These are phyloP conservation scores for Hemiscyllium ocellatum DNA, from an alignment of 2,113 vertebrate genomes.

Conservation along the genomic window DNA sequence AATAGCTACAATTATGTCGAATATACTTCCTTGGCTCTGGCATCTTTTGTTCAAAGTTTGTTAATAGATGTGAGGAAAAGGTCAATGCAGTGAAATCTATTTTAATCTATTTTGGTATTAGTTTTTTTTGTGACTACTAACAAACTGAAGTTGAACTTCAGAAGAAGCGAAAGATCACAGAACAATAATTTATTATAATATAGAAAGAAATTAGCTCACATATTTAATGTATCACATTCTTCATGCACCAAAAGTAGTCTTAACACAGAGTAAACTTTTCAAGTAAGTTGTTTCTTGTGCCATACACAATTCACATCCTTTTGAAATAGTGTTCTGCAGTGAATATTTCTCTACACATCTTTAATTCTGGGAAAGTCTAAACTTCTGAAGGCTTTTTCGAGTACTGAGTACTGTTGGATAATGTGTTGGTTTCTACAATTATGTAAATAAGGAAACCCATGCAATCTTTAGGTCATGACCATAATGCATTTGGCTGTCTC, in stretches of 20 bases:
- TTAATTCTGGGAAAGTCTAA: background rate
- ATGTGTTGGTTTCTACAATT: no score
- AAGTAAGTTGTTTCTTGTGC: background rate
- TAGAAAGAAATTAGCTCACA: background rate
- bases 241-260: background rate
- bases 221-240: background rate
- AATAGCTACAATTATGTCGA: background rate
- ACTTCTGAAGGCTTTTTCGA: background rate
- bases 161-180: background rate
- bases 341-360: background rate
- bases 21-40: background rate
- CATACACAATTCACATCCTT: background rate
- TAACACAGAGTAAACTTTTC: background rate
- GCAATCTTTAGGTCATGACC: no score
- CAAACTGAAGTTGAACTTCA: background rate
- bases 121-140: background rate
- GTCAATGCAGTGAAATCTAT: background rate
- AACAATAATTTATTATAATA: background rate
- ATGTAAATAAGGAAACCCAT: no score
- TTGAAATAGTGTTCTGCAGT: background rate
- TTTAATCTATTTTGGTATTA: background rate
- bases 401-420: no score
- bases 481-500: no score
- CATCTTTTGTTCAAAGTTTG: background rate
- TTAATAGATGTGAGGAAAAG: background rate